A percentile compares a stretch with the other conserved stretches of the same genome.
Conservation (phyloP, 2,113 vertebrate species). For the Reinhardtius hippoglossoides region DNA sequence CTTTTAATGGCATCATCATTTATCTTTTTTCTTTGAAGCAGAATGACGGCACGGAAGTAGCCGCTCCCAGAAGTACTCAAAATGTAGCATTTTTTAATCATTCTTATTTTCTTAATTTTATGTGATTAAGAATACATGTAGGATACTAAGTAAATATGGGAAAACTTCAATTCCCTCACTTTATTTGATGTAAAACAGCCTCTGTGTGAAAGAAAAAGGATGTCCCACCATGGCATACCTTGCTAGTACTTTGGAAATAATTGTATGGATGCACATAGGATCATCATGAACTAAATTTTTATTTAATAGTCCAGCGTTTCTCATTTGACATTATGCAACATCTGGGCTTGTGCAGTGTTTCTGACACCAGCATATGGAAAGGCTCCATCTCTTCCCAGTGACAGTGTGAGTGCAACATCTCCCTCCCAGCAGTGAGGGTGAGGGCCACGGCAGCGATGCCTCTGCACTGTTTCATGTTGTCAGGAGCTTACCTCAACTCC, state of each 20-base stretch:
- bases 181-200: slow-evolving; percentile 60
- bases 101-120: slow-evolving; percentile 81
- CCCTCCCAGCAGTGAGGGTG: slow-evolving; percentile 56
- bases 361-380: slow-evolving; percentile 58
- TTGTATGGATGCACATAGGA: background rate
- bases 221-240: slow-evolving; percentile 12
- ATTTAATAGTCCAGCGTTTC: slow-evolving; percentile 21
- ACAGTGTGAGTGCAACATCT: slow-evolving; percentile 37
- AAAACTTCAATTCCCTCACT: slow-evolving; percentile 54
- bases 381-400: slow-evolving; percentile 11
- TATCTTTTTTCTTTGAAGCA: slow-evolving; percentile 99
- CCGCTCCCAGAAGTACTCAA: slow-evolving; percentile 81
- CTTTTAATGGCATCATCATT: slow-evolving; percentile 99
- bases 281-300: slow-evolving; percentile 27
- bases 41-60: slow-evolving; percentile 88
- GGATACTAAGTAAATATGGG: slow-evolving; percentile 72
- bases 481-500: slow-evolving; percentile 71
- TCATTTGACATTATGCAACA: slow-evolving; percentile 60
- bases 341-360: slow-evolving; percentile 47
- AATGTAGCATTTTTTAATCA: slow-evolving; percentile 81
- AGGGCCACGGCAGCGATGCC: slow-evolving; percentile 45
- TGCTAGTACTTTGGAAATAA: background rate
- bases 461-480: slow-evolving; percentile 65
- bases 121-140: slow-evolving; percentile 83
- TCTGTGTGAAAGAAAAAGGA: slow-evolving; percentile 15